Base-by-base conservation (phyloP, 1,140 invertebrate species). In the Mya arenaria region DNA sequence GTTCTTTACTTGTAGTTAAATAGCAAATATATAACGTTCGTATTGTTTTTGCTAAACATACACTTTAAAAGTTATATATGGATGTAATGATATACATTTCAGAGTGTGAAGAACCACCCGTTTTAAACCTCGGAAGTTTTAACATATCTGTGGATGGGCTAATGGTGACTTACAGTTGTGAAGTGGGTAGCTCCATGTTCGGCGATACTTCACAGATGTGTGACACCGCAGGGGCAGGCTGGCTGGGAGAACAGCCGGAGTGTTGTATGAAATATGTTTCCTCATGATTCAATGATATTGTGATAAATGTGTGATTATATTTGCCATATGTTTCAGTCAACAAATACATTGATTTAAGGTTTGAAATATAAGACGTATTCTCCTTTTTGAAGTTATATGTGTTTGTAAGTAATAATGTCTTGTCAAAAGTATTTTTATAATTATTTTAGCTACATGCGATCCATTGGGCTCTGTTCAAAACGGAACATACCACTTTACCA, bases 101-200 rank as follows among this genome's bases (percentile, higher is more conserved):
- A n/a, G n/a, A n/a, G n/a, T n/a, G n/a, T n/a, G n/a, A n/a, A n/a
- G n/a, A n/a, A n/a, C n/a, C n/a, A n/a, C n/a, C n/a, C n/a, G n/a
- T n/a, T n/a, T n/a, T n/a, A n/a, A n/a, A n/a, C n/a, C n/a, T n/a
- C n/a, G n/a, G n/a, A n/a, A n/a, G n/a, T n/a, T n/a, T n/a, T n/a
- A n/a, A n/a, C n/a, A 32, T 72, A 72, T 72, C 69, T 37, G 34
- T 39, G 19, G 48, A 58, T 37, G 52, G 19, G 23, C 36, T 56
- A 10, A 37, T 4, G 19, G 41, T 55, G n/a, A 48, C 41, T 2
- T 78, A 78, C 58, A 23, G 28, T 19, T 78, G 74, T 55, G 44
- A 78, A 30, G 6, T 78, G 1, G 74, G 74, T 23, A 66, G 36
- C 28, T 48, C 74, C 2, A 32, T 78, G 58, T 5, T 66, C n/a